Percentiles rank a stretch among this genome's conserved stretches.
Conservation (phyloP, 35 echinoderm and acorn worm species). For the Strongylocentrotus purpuratus region DNA sequence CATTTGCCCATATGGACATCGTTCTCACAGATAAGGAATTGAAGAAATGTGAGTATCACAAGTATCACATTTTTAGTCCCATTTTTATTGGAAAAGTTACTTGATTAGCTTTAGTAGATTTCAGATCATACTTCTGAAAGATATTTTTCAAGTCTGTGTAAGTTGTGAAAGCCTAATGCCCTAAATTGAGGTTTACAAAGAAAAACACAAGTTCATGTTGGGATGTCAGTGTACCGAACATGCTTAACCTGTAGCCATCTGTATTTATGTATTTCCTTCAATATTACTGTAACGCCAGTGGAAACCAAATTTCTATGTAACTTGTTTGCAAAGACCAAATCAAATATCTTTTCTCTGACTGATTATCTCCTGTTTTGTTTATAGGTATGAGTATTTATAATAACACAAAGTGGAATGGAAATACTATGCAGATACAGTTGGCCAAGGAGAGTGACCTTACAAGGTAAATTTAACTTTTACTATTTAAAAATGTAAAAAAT, state of each 20-base stretch:
- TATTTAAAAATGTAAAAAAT: not conserved
- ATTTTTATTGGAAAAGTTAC: not conserved
- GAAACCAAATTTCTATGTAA: no score
- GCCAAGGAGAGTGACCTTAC: conserved; percentile 81
- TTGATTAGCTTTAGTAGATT: not conserved
- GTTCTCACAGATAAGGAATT: conserved; percentile 53
- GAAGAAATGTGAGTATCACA: conserved; percentile 80
- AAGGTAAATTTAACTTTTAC: conserved; percentile 57
- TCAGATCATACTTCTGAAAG: not conserved
- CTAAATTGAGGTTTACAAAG: not conserved
- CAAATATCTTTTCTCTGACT: no score
- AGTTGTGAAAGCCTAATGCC: not conserved
- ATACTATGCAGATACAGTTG: conserved; percentile 67
- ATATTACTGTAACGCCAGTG: no score
- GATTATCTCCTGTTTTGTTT: not conserved
- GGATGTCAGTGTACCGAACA: no score
- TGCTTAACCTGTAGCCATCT: no score
- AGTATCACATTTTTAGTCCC: not conserved
- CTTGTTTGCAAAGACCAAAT: no score
- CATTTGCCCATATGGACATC: conserved; percentile 74
- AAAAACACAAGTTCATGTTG: not conserved
- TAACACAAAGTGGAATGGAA: conserved; percentile 87
- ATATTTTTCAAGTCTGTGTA: not conserved
- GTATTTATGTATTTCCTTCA: no score
- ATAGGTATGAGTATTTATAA: conserved; percentile 81